These are phyloP conservation scores for Zonitis immaculata DNA, from an alignment of 2,888 invertebrate species.

Conservation along the genomic window DNA sequence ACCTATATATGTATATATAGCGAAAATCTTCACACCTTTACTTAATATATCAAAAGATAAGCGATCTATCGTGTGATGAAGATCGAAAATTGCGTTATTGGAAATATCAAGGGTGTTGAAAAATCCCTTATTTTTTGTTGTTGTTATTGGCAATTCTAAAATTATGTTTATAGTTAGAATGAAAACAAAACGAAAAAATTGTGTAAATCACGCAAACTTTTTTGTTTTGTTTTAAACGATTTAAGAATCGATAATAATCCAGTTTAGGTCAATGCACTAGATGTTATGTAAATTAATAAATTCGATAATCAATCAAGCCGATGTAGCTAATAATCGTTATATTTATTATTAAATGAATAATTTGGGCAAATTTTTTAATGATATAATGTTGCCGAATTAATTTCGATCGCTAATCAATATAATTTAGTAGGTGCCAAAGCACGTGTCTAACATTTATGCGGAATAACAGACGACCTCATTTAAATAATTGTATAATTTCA, in stretches of 20 bases:
- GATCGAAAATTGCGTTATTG: conserved; percentile 6
- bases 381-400: too few species aligned
- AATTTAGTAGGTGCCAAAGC: not conserved
- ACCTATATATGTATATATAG: too few species aligned
- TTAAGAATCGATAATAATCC: not conserved
- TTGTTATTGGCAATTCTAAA: not conserved
- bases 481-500: not conserved
- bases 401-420: not conserved
- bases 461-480: not conserved
- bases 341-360: too few species aligned
- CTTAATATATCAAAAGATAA: conserved; percentile 29
- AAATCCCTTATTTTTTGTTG: not conserved
- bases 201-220: not conserved
- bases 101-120: not conserved
- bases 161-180: not conserved
- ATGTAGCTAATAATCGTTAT: too few species aligned
- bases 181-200: not conserved
- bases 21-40: conserved; percentile 18
- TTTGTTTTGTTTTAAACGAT: too few species aligned
- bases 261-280: not conserved
- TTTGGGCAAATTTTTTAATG: not conserved
- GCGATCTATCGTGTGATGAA: conserved; percentile 23
- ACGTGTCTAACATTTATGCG: not conserved
- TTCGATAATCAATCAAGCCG: too few species aligned
- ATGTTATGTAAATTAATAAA: not conserved